A percentile compares a stretch with the other conserved stretches of the same genome.
phyloP scores from a whole-genome alignment of 2,797 vertebrate species.

The Micromesistius poutassou region DNA sequence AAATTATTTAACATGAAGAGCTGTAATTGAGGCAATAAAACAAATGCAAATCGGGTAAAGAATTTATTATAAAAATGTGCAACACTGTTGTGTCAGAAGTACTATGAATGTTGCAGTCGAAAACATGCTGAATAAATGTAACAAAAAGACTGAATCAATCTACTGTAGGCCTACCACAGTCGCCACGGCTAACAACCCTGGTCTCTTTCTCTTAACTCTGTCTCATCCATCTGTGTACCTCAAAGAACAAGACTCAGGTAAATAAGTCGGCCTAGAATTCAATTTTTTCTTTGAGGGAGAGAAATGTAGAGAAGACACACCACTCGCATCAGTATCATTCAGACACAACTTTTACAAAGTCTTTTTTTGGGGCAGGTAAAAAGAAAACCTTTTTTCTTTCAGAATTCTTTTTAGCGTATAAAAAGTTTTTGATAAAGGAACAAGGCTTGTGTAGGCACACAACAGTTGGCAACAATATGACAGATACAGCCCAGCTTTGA shows the following conservation, averaged over 20 bases:
- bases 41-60: conserved; percentile 59
- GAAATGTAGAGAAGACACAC: conserved; percentile 23
- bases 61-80: conserved; percentile 82
- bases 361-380: not conserved
- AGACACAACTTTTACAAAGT: not conserved
- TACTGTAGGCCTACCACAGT: not conserved
- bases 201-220: conserved; percentile 11
- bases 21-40: conserved; percentile 10
- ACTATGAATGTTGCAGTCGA: conserved; percentile 82
- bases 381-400: conserved; percentile 51
- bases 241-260: conserved; percentile 6
- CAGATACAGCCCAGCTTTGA: not conserved
- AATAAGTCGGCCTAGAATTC: not conserved
- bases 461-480: conserved; percentile 42
- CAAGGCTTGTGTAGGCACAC: conserved; percentile 45
- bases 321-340: conserved; percentile 1
- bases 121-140: conserved; percentile 72
- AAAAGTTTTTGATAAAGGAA: conserved; percentile 44
- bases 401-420: conserved; percentile 28
- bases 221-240: not conserved
- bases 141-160: conserved; percentile 66
- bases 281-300: not conserved
- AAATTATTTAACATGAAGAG: not conserved
- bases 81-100: conserved; percentile 86
- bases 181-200: not conserved